These are phyloP conservation scores for Triplophysa rosa DNA, from an alignment of 2,113 vertebrate genomes.

Conservation along the genomic window DNA sequence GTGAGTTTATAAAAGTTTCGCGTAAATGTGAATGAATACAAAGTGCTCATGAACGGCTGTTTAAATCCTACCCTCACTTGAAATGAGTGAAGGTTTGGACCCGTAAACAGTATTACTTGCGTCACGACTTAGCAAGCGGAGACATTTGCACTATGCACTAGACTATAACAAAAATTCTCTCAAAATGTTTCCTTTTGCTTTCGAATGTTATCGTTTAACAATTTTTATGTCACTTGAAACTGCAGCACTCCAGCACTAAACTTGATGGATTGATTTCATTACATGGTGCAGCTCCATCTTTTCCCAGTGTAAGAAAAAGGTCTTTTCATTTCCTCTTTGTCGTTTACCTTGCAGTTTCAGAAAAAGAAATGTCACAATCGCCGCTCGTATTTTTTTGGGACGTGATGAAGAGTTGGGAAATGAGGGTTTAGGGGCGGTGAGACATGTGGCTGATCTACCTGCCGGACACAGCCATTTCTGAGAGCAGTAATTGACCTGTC, in stretches of 20 bases:
- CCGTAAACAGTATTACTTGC: no score
- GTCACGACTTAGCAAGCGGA: no score
- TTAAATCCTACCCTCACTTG: no score
- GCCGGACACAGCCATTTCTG: not conserved
- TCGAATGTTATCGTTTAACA: not conserved
- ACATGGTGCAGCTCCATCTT: not conserved
- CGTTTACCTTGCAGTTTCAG: not conserved
- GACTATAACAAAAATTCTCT: not conserved
- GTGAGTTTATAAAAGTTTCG: no score
- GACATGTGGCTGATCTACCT: slow-evolving; percentile 30
- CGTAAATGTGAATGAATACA: no score
- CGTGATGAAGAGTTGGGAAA: slow-evolving; percentile 22
- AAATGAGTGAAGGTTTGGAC: no score
- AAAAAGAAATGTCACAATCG: not conserved
- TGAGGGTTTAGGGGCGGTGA: not conserved
- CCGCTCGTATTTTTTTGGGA: not conserved
- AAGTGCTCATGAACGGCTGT: no score
- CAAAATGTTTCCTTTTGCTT: not conserved
- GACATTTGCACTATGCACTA: not conserved
- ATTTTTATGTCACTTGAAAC: not conserved
- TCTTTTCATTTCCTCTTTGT: not conserved
- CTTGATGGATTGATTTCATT: slow-evolving; percentile 2
- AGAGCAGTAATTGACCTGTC: slow-evolving; percentile 15
- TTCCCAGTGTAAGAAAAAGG: not conserved
- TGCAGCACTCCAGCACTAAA: not conserved